Conservation (phyloP, 35 echinoderm and acorn worm species). For the Anneissia japonica region DNA sequence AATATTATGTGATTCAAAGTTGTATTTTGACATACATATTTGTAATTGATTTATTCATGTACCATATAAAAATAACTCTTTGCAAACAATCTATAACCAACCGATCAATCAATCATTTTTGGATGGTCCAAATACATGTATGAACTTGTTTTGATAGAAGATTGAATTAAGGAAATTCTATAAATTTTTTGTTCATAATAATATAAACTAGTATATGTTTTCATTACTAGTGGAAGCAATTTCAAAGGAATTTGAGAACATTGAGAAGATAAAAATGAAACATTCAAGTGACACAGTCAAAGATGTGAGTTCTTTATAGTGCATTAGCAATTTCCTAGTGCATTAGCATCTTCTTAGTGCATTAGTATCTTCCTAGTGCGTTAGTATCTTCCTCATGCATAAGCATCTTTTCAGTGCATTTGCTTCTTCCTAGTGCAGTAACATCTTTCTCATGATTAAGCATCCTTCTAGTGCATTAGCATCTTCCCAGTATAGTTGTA, state of each 20-base stretch:
- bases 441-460: too few species aligned
- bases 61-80: neutral
- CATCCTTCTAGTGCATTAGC: too few species aligned
- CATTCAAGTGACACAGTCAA: neutral
- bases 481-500: too few species aligned
- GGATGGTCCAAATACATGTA: neutral
- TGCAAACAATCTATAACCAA: neutral
- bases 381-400: too few species aligned
- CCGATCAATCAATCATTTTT: neutral
- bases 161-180: too few species aligned
- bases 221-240: neutral
- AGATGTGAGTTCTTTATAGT: neutral
- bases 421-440: too few species aligned
- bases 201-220: neutral
- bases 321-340: too few species aligned
- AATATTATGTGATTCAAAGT: neutral
- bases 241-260: neutral
- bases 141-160: constrained; percentile 45
- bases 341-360: too few species aligned
- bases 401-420: too few species aligned
- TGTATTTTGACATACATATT: neutral
- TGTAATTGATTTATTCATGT: neutral
- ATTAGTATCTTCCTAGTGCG: too few species aligned
- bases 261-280: neutral
- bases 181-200: too few species aligned